Conservation (phyloP, 2,888 invertebrate genomes). For the Amblyjoppa fuscipennis region DNA sequence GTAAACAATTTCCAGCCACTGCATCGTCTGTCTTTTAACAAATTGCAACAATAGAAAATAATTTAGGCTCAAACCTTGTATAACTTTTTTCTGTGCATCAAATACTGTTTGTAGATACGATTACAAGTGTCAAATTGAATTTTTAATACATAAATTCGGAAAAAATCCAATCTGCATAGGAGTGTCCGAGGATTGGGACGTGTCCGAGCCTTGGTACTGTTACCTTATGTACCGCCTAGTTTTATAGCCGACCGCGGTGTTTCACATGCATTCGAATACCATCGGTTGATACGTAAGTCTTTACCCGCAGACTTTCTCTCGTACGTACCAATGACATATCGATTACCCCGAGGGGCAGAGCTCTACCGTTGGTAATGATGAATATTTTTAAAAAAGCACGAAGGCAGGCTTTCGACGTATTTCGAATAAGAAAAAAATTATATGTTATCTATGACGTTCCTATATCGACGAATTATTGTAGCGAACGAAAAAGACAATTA, state of each 20-base stretch:
- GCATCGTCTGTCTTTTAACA: too few relatives aligned
- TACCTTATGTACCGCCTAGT: background rate
- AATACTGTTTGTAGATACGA: too few relatives aligned
- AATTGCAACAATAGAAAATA: too few relatives aligned
- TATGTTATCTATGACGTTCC: background rate
- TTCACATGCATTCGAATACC: background rate
- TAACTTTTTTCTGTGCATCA: too few relatives aligned
- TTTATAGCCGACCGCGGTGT: background rate
- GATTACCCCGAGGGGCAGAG: background rate
- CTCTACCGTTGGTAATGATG: background rate
- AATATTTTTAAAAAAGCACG: background rate
- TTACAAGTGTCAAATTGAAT: too few relatives aligned
- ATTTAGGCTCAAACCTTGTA: too few relatives aligned
- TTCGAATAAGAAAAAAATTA: background rate
- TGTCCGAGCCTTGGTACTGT: too few relatives aligned
- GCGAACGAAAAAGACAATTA: slow-evolving; percentile 2
- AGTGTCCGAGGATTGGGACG: too few relatives aligned
- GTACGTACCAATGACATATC: background rate
- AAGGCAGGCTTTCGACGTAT: background rate
- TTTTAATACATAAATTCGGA: too few relatives aligned
- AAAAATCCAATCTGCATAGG: too few relatives aligned
- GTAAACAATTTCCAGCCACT: too few relatives aligned
- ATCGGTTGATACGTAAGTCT: background rate
- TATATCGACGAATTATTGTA: slow-evolving; percentile 12
- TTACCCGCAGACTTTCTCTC: background rate